Evolutionary conservation across 2,113 vertebrate genomes (phyloP).

Genomic region (Pseudolaguvia tuberculata): DNA sequence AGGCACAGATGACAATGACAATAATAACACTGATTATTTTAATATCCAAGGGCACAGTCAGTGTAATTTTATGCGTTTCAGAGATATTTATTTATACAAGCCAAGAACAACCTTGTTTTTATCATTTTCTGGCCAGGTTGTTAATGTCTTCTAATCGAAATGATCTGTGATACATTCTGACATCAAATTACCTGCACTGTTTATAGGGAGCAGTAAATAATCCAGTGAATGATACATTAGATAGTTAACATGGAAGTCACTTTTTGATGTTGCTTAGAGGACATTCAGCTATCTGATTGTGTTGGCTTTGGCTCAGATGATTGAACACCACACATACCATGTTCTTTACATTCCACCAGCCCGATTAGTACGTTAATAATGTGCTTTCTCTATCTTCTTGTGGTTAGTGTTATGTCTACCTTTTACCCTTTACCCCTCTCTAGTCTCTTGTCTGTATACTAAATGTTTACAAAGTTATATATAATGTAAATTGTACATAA

Average conservation of each 20-base stretch:
- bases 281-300: conserved; percentile 65
- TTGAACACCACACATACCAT: conserved; percentile 68
- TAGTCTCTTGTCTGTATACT: neutral
- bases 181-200: conserved; percentile 58
- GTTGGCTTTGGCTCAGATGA: conserved; percentile 70
- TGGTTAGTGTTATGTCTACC: neutral
- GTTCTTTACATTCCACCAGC: conserved; percentile 73
- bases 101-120: conserved; percentile 25
- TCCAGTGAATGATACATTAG: conserved; percentile 55
- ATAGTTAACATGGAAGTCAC: conserved; percentile 56
- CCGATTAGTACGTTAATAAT: conserved; percentile 78
- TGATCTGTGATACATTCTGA: conserved; percentile 52
- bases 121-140: conserved; percentile 18
- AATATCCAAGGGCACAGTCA: conserved; percentile 46
- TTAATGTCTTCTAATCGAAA: conserved; percentile 7
- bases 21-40: conserved; percentile 47
- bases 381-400: conserved; percentile 50
- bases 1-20: conserved; percentile 44
- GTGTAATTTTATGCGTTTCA: conserved; percentile 30
- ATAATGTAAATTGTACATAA: conserved; percentile 35
- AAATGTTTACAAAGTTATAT: conserved; percentile 14
- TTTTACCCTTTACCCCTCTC: neutral
- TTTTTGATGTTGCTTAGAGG: conserved; percentile 65
- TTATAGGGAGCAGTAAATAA: conserved; percentile 54
- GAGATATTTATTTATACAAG: conserved; percentile 31